Conservation (phyloP, 2,797 vertebrate species). For the Paramormyrops hopkinsi region DNA sequence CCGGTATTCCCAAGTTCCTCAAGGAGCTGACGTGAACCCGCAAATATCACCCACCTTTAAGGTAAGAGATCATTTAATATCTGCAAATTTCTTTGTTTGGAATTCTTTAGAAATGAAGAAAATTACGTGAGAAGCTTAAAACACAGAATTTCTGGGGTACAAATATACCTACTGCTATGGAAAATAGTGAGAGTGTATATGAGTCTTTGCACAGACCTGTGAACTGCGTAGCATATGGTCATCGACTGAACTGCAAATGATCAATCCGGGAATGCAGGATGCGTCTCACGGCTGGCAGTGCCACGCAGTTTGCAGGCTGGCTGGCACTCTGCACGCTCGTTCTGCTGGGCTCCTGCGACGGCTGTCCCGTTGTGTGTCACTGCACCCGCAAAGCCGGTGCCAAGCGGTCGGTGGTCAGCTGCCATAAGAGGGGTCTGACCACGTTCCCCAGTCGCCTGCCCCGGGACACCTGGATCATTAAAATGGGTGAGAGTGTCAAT, state of each 20-base stretch:
- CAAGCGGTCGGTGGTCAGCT: conserved; percentile 61
- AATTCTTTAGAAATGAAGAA: neutral
- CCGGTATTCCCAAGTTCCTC: neutral
- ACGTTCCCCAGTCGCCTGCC: conserved; percentile 56
- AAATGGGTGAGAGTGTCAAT: conserved; percentile 51
- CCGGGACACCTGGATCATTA: conserved; percentile 60
- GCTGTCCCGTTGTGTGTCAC: conserved; percentile 55
- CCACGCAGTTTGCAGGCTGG: conserved; percentile 35
- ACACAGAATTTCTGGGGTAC: neutral
- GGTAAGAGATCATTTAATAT: conserved; percentile 10
- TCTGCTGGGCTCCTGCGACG: conserved; percentile 27
- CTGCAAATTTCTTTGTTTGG: neutral
- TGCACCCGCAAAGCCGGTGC: conserved; percentile 48
- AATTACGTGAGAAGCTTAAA: neutral
- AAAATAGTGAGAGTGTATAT: neutral
- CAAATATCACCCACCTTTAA: conserved; percentile 22
- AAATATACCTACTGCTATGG: neutral
- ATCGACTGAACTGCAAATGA: neutral
- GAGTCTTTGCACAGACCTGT: neutral
- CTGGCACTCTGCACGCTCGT: conserved; percentile 34
- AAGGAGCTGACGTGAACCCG: neutral
- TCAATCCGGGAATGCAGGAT: neutral
- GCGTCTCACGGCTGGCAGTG: conserved; percentile 20
- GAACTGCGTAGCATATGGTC: neutral
- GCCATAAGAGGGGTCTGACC: conserved; percentile 54